These are phyloP conservation scores for Cossypha caffra DNA, from an alignment of 2,797 vertebrate species.

Conservation along the genomic window DNA sequence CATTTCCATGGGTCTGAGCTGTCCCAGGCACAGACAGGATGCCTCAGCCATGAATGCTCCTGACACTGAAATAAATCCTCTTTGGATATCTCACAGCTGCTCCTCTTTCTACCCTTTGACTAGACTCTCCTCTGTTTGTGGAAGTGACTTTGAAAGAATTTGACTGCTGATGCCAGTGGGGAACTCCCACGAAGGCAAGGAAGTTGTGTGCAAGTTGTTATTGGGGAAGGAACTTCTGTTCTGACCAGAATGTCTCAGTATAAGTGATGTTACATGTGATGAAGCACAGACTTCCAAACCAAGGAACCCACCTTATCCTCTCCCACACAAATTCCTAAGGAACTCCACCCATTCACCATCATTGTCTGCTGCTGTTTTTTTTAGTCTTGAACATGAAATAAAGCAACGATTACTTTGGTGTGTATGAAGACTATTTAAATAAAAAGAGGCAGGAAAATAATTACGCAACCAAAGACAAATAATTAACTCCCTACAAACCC, in stretches of 20 bases:
- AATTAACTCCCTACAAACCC: constrained; percentile 32
- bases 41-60: background rate
- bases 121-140: background rate
- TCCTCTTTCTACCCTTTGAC: background rate
- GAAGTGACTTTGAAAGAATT: constrained; percentile 43
- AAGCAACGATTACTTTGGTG: background rate
- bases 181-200: constrained; percentile 27
- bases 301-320: background rate
- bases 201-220: background rate
- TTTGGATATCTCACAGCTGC: constrained; percentile 1
- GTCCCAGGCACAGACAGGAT: background rate
- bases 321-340: constrained; percentile 1
- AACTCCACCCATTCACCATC: background rate
- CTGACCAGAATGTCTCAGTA: background rate
- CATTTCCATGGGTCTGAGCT: background rate
- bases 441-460: constrained; percentile 11
- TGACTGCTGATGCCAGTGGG: background rate
- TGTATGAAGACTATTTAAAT: background rate
- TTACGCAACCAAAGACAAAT: constrained; percentile 39
- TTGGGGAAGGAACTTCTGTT: background rate
- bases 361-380: background rate
- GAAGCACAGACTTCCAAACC: background rate
- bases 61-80: background rate
- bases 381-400: background rate
- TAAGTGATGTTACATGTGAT: background rate